Percentiles rank a stretch among this genome's conserved stretches.
These are phyloP conservation scores for Datnioides undecimradiatus DNA, from an alignment of 2,113 vertebrate genomes.

Conservation along the genomic window DNA sequence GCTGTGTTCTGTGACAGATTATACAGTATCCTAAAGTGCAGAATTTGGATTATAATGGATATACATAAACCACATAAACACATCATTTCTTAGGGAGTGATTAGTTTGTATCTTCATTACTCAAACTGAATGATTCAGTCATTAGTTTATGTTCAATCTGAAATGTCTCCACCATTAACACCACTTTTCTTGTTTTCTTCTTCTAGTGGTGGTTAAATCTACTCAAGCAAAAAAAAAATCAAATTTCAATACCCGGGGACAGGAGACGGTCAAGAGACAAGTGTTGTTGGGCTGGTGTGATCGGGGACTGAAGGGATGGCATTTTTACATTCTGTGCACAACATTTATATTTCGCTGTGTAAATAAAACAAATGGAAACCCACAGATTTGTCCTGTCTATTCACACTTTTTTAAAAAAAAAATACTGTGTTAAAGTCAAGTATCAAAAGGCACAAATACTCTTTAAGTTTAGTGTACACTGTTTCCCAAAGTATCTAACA, in stretches of 20 bases:
- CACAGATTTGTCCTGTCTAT: background rate
- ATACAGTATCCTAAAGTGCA: background rate
- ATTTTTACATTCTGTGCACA: constrained; percentile 75
- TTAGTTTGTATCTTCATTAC: background rate
- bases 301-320: constrained; percentile 37
- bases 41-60: background rate
- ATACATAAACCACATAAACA: too few species aligned
- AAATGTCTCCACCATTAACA: background rate
- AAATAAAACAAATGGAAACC: constrained; percentile 74
- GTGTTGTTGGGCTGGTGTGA: constrained; percentile 45
- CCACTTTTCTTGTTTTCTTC: constrained; percentile 17
- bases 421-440: background rate
- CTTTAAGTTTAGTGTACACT: background rate
- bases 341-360: constrained; percentile 81
- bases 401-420: too few species aligned
- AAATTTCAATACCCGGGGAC: constrained; percentile 28
- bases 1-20: too few species aligned
- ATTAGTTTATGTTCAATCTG: background rate
- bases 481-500: too few species aligned
- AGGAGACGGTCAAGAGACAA: constrained; percentile 10
- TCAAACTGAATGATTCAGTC: background rate
- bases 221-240: constrained; percentile 1
- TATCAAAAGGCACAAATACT: constrained; percentile 19
- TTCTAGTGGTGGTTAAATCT: constrained; percentile 88
- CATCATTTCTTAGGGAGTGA: background rate